Conservation (phyloP, 2,113 vertebrate species). For the Regulus satrapa region DNA sequence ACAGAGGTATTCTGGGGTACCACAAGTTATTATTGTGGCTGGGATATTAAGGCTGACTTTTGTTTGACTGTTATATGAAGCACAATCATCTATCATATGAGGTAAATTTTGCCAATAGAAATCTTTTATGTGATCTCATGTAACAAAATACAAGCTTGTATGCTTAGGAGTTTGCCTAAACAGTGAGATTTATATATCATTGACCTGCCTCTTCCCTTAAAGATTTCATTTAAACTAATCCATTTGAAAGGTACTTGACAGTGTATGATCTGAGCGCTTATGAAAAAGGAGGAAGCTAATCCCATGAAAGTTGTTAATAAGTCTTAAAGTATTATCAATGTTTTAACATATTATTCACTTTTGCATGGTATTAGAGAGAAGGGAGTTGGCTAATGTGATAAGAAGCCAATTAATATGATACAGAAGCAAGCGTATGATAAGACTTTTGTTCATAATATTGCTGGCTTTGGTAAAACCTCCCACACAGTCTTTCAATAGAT, state of each 20-base stretch:
- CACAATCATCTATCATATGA: not conserved
- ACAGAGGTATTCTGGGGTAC: not conserved
- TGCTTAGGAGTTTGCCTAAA: not conserved
- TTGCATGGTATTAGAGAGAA: slow-evolving; percentile 2
- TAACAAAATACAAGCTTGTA: not conserved
- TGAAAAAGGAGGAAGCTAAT: slow-evolving; percentile 47
- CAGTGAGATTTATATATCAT: not conserved
- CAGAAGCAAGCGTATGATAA: slow-evolving; percentile 57
- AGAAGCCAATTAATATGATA: slow-evolving; percentile 66
- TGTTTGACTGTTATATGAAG: not conserved
- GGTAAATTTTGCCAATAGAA: not conserved
- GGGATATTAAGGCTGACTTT: not conserved
- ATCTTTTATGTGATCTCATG: not conserved
- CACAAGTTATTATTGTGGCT: no score
- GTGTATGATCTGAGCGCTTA: not conserved
- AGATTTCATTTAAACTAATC: slow-evolving; percentile 54
- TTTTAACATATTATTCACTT: slow-evolving; percentile 50
- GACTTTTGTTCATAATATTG: slow-evolving; percentile 46
- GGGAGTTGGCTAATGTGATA: slow-evolving; percentile 61
- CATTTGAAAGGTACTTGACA: slow-evolving; percentile 20
- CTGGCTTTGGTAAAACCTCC: slow-evolving; percentile 57
- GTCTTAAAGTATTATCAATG: slow-evolving; percentile 53
- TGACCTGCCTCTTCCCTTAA: slow-evolving; percentile 9
- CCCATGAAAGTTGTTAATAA: slow-evolving; percentile 55
- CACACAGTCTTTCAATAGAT: slow-evolving; percentile 27